phyloP scores from a whole-genome alignment of 2,888 invertebrate species.

The Notodonta dromedarius region DNA sequence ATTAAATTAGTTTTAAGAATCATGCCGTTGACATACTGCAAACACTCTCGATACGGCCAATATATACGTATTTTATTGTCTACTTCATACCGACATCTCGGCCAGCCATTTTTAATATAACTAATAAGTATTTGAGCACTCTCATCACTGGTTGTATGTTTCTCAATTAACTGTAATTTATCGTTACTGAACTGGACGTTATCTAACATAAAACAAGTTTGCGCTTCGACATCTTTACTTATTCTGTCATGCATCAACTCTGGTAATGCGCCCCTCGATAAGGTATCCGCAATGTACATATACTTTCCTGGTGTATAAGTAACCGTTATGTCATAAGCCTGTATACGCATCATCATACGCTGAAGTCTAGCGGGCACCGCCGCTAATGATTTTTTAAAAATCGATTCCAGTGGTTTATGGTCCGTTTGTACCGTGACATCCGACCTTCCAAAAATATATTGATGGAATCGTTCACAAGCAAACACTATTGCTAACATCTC shows the following conservation, averaged over 20 bases:
- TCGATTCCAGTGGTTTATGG: constrained; percentile 7
- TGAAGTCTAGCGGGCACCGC: constrained; percentile 33
- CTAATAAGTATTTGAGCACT: neutral
- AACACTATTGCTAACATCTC: constrained; percentile 32
- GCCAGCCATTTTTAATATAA: constrained; percentile 10
- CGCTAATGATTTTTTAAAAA: constrained; percentile 15
- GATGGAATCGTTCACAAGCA: constrained; percentile 19
- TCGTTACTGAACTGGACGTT: constrained; percentile 6
- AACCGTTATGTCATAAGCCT: constrained; percentile 33
- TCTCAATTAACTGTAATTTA: constrained; percentile 1
- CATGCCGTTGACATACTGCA: constrained; percentile 1
- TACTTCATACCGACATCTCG: neutral
- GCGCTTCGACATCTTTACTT: constrained; percentile 3
- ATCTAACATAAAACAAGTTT: constrained; percentile 8
- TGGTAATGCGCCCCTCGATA: constrained; percentile 10
- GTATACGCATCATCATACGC: constrained; percentile 35
- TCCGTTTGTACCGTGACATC: constrained; percentile 12
- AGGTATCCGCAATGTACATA: constrained; percentile 20
- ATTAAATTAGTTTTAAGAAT: constrained; percentile 10
- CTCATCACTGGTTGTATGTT: neutral
- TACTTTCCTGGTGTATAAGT: constrained; percentile 28
- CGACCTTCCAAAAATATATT: constrained; percentile 18
- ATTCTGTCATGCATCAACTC: constrained; percentile 6
- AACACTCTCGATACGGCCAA: neutral
- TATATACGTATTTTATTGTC: neutral